phyloP scores from a whole-genome alignment of 2,113 vertebrate species.

The Raja brachyura region DNA sequence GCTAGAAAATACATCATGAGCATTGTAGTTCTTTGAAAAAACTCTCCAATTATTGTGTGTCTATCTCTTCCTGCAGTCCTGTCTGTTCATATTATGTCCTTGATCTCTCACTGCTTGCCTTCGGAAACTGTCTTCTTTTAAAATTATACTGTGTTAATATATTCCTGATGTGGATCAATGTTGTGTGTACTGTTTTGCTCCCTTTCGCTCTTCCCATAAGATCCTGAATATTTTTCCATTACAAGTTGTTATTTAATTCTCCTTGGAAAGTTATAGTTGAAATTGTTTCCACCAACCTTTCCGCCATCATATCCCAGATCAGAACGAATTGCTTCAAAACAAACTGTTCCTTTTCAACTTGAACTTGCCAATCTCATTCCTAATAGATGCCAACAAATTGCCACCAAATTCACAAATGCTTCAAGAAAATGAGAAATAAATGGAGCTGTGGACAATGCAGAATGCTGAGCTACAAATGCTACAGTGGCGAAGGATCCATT shows the following conservation, averaged over 20 bases:
- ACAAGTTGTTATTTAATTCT: background rate
- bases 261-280: background rate
- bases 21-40: background rate
- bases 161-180: background rate
- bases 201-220: background rate
- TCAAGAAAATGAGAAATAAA: background rate
- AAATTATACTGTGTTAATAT: background rate
- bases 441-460: background rate
- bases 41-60: background rate
- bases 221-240: background rate
- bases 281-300: background rate
- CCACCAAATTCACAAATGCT: background rate
- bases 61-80: background rate
- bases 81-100: background rate
- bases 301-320: background rate
- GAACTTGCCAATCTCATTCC: background rate
- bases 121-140: background rate
- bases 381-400: background rate
- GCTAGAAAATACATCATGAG: background rate
- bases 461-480: background rate
- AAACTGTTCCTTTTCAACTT: background rate
- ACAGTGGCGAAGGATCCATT: background rate
- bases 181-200: background rate
- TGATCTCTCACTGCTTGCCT: background rate
- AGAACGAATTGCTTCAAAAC: background rate